These are phyloP conservation scores for Dendroctonus ponderosae DNA, from an alignment of 1,140 invertebrate genomes.

Conservation along the genomic window DNA sequence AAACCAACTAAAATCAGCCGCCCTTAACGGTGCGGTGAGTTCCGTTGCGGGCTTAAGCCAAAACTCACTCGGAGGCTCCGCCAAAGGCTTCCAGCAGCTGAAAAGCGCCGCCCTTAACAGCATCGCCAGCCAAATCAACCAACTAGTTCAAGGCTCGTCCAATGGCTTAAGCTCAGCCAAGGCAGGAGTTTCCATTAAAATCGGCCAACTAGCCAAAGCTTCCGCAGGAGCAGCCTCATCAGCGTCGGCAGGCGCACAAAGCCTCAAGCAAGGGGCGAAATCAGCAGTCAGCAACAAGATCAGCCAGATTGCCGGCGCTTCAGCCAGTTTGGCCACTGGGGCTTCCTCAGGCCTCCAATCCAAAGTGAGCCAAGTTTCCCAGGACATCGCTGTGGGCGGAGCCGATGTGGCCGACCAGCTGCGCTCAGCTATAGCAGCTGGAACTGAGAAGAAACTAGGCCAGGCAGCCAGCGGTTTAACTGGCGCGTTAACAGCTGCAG, in stretches of 20 bases:
- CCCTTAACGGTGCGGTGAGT: not conserved
- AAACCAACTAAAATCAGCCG: constrained; percentile 4
- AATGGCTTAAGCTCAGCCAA: constrained; percentile 47
- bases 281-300: constrained; percentile 1
- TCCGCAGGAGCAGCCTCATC: constrained; percentile 44
- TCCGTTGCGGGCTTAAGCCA: not conserved
- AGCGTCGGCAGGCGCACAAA: constrained; percentile 3
- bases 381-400: constrained; percentile 11
- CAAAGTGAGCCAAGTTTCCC: constrained; percentile 16
- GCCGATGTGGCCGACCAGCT: constrained; percentile 15
- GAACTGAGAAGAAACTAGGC: constrained; percentile 21
- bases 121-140: not conserved
- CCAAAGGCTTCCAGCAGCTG: not conserved
- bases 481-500: constrained; percentile 16
- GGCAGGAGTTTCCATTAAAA: constrained; percentile 56
- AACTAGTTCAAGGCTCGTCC: constrained; percentile 1
- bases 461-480: constrained; percentile 18
- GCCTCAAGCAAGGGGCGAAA: not conserved
- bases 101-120: not conserved
- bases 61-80: not conserved
- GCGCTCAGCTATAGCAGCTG: constrained; percentile 12
- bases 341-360: constrained; percentile 13
- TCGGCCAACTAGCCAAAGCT: constrained; percentile 55
- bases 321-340: constrained; percentile 4
- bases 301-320: constrained; percentile 12